Percentiles rank a stretch among this genome's conserved stretches.
These are phyloP conservation scores for Mactra quadrangularis DNA, from an alignment of 1,140 invertebrate species.

Conservation along the genomic window DNA sequence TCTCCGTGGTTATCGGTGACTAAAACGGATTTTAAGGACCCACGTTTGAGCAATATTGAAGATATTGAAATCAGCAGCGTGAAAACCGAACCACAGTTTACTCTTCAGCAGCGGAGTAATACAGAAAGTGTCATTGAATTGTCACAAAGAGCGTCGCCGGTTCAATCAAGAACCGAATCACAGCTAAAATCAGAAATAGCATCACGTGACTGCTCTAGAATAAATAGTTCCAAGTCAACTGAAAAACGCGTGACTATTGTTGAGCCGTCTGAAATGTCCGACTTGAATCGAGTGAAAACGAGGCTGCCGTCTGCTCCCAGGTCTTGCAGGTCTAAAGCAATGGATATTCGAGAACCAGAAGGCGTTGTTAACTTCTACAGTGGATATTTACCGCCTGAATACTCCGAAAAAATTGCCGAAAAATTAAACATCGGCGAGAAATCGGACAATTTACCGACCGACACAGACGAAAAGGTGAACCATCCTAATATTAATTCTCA, in stretches of 20 bases:
- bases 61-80: neutral
- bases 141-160: conserved; percentile 7
- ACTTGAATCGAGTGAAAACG: neutral
- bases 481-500: neutral
- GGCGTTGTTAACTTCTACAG: conserved; percentile 49
- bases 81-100: neutral
- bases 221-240: neutral
- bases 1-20: conserved; percentile 52
- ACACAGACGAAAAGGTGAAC: neutral
- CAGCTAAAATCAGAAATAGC: neutral
- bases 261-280: neutral
- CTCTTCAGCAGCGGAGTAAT: conserved; percentile 9
- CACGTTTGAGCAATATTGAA: neutral
- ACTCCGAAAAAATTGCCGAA: conserved; percentile 39
- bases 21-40: conserved; percentile 46
- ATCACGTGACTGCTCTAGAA: neutral
- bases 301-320: neutral
- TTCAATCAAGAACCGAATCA: neutral
- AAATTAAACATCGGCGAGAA: conserved; percentile 7
- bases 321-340: neutral
- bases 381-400: conserved; percentile 55
- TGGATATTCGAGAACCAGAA: conserved; percentile 2
- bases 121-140: conserved; percentile 33
- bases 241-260: conserved; percentile 23
- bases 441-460: neutral